phyloP scores from a whole-genome alignment of 2,797 vertebrate species.

The Coluber constrictor region DNA sequence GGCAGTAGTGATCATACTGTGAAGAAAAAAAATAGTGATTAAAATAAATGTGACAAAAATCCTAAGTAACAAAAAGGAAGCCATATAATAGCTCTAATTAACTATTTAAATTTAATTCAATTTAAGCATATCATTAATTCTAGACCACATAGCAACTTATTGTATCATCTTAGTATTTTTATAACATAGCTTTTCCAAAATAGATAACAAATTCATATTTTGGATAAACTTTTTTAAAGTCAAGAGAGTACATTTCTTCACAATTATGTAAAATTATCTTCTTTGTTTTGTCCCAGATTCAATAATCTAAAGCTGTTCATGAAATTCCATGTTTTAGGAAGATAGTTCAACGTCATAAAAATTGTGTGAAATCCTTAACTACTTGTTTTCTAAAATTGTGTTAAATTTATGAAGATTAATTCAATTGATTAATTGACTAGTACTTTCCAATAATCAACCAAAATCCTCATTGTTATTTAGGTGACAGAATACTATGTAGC shows the following conservation, averaged over 20 bases:
- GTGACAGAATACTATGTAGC: not conserved
- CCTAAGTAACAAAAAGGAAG: not conserved
- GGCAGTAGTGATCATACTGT: not conserved
- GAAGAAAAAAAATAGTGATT: not conserved
- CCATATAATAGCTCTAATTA: not conserved
- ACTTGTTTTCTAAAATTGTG: not conserved
- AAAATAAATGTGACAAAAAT: not conserved
- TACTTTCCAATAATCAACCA: not conserved
- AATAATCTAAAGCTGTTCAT: not conserved
- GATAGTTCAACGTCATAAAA: not conserved
- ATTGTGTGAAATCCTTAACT: not conserved
- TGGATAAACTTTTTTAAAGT: not conserved
- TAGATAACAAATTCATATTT: not conserved
- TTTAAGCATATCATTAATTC: not conserved
- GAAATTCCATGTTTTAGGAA: not conserved
- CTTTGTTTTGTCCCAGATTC: not conserved
- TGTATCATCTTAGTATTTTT: not conserved
- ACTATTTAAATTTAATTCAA: not conserved
- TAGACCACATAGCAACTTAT: not conserved
- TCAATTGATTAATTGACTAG: conserved; percentile 7
- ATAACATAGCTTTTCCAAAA: not conserved
- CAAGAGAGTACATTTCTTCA: not conserved
- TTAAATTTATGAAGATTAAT: not conserved
- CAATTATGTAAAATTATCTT: not conserved
- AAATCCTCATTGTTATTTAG: not conserved